Conservation (phyloP, 2,797 vertebrate species). For the Ibycter americanus region DNA sequence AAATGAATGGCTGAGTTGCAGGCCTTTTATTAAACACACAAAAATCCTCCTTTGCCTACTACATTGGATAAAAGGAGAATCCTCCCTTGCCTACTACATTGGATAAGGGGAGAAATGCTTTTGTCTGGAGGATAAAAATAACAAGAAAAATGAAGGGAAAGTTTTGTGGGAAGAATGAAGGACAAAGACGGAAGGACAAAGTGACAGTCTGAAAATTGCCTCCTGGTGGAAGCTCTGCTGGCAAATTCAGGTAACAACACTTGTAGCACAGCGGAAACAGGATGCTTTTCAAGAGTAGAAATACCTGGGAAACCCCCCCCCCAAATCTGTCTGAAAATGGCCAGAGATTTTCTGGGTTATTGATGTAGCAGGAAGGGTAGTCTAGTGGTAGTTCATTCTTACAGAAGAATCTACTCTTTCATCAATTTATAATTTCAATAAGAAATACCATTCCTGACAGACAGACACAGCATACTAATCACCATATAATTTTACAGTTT, state of each 20-base stretch:
- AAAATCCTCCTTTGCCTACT: not conserved
- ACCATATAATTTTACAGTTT: not conserved
- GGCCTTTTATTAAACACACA: not conserved
- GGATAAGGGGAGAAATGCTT: not conserved
- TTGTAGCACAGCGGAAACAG: not conserved
- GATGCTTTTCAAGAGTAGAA: not conserved
- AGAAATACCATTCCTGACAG: not conserved
- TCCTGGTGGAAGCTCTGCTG: not conserved
- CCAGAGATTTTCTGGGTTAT: not conserved
- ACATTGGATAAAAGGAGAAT: not conserved
- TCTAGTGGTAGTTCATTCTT: not conserved
- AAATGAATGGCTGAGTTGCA: not conserved
- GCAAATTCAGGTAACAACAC: not conserved
- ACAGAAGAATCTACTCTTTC: not conserved
- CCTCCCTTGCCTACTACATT: not conserved
- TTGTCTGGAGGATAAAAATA: not conserved
- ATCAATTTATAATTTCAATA: not conserved
- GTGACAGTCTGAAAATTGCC: not conserved
- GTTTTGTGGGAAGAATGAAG: not conserved
- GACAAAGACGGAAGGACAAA: not conserved
- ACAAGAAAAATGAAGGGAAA: not conserved
- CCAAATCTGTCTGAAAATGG: not conserved
- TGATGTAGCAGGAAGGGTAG: not conserved
- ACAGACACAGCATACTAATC: not conserved
- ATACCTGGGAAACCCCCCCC: fast-evolving